Percentiles rank a stretch among this genome's conserved stretches.
Conservation (phyloP, 2,113 vertebrate genomes). For the Petrocephalus zakoni region DNA sequence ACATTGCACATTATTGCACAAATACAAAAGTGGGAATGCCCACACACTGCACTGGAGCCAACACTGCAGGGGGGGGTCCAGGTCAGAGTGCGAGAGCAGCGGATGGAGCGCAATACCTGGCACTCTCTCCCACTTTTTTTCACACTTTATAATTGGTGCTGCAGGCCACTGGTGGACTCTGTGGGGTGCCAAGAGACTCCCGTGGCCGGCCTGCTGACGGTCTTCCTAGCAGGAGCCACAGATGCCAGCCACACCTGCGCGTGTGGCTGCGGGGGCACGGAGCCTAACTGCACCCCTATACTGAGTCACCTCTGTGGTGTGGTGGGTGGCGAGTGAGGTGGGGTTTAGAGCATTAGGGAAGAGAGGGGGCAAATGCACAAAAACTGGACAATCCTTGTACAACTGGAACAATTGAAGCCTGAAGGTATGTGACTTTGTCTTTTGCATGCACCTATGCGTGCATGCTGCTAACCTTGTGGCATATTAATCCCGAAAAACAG, state of each 20-base stretch:
- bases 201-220: conserved; percentile 42
- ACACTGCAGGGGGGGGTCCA: conserved; percentile 55
- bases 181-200: conserved; percentile 28
- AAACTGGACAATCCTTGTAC: conserved; percentile 1
- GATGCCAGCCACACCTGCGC: neutral
- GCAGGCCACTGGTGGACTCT: conserved; percentile 30
- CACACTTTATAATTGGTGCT: conserved; percentile 24
- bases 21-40: neutral
- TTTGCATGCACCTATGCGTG: neutral
- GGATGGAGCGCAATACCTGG: neutral
- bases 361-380: neutral
- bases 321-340: neutral
- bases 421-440: conserved; percentile 37
- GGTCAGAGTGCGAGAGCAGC: neutral
- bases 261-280: neutral
- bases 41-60: conserved; percentile 20
- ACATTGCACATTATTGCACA: neutral
- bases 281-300: neutral
- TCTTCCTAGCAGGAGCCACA: neutral
- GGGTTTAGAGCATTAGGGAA: neutral
- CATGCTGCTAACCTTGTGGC: neutral
- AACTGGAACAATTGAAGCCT: conserved; percentile 57
- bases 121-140: conserved; percentile 36
- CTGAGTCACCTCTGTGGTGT: conserved; percentile 5
- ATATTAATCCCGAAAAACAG: neutral